Evolutionary conservation across 2,113 vertebrate genomes (phyloP), one percentile per base, ranked within the genome.

Genomic region (Acrocephalus kingi): DNA sequence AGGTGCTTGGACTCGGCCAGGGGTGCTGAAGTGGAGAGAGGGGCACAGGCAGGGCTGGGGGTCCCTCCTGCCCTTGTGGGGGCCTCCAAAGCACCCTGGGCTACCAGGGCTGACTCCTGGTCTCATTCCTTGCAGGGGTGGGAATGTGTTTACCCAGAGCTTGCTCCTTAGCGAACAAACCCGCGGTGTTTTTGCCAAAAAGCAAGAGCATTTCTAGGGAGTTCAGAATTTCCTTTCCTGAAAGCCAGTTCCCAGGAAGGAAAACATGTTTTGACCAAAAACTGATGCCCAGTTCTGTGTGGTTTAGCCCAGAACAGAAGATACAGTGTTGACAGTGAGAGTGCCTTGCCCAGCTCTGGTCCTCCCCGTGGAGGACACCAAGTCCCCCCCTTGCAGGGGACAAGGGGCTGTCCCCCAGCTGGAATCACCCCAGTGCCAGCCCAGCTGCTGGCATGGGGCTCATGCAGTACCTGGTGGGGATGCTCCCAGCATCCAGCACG

Each of bases 391-490:
- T 1, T 27, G 74, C 23, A 46, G 48, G 64, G 68, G 18, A 7
- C 0, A 2, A 74, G 58, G 39, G 28, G 54, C 67, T 79, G 45
- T 16, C 17, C 33, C 28, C 11, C 24, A 11, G 51, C 10, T 3
- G 0, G 58, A 49, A 62, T 64, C 73, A 19, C 64, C 77, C 52
- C 43, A n/a, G 2, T 52, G 18, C 54, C 59, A 41, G 20, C 63
- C 64, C 0, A 0, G 49, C 76, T 27, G 46, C 13, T 1, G 1
- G 27, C 1, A 0, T 0, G 2, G 52, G 17, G 25, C 30, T 91
- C 63, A 6, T 0, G 1, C 5, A 15, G 30, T 41, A 41, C 71
- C 61, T 9, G 33, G 1, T 0, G 1, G 35, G 75, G 72, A 85
- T 58, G 61, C 41, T 74, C 45, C 81, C 15, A 9, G n/a, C 31